A percentile compares a stretch with the other conserved stretches of the same genome.
Evolutionary conservation across 2,113 vertebrate species (phyloP).

Genomic region (Clupea harengus): DNA sequence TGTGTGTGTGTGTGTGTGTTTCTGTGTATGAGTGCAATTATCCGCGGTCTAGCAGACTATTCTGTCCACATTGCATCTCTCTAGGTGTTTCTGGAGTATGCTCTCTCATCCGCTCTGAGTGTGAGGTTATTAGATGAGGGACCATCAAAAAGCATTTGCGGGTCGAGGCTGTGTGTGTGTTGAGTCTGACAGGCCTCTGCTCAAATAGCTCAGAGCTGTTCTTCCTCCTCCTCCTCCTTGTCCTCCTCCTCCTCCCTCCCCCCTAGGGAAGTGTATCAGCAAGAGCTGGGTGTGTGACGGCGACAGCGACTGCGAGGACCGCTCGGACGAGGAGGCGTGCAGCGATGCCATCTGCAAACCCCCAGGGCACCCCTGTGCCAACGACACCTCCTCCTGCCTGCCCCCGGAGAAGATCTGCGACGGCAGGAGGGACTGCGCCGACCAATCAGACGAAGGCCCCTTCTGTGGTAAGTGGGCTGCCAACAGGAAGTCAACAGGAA

Average conservation of each 20-base stretch:
- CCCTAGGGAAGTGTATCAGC: slow-evolving; percentile 94
- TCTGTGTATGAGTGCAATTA: not conserved
- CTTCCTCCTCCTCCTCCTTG: not conserved
- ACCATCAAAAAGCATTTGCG: not conserved
- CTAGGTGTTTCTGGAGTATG: not conserved
- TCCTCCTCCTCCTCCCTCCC: not conserved
- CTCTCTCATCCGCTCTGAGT: not conserved
- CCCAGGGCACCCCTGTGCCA: slow-evolving; percentile 95
- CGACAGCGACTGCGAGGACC: slow-evolving; percentile 97
- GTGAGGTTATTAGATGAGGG: not conserved
- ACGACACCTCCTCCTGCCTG: slow-evolving; percentile 89
- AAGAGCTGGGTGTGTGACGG: slow-evolving; percentile 98
- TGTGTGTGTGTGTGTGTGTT: not conserved
- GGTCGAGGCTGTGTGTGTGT: not conserved
- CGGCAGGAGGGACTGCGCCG: slow-evolving; percentile 86
- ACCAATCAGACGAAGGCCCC: slow-evolving; percentile 92
- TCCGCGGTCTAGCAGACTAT: not conserved
- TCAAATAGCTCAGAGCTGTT: not conserved
- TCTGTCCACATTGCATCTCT: not conserved
- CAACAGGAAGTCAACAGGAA: not conserved
- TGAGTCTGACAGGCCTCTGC: not conserved
- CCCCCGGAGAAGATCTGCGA: slow-evolving; percentile 95
- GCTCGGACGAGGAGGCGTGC: slow-evolving; percentile 93
- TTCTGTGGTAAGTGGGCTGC: slow-evolving; percentile 82
- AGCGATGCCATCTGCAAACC: slow-evolving; percentile 86